Conservation (phyloP, 2,888 invertebrate genomes). For the Pogonocherus hispidulus region DNA sequence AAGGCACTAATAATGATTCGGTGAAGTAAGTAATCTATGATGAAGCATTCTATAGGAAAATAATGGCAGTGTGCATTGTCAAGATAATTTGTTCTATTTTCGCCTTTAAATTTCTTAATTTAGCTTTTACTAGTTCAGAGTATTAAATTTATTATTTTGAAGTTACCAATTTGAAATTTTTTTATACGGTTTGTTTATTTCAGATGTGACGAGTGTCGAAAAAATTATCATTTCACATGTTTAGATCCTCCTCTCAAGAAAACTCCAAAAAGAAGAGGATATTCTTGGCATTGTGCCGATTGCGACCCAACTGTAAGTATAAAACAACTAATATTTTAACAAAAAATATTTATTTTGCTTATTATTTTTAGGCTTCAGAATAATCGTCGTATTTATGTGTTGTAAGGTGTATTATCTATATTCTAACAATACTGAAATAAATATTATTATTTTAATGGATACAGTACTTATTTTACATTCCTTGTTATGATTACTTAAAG, state of each 20-base stretch:
- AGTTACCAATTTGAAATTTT: too few species aligned
- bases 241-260: slow-evolving; percentile 94
- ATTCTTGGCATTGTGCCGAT: slow-evolving; percentile 96
- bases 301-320: slow-evolving; percentile 85
- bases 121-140: too few species aligned
- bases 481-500: too few species aligned
- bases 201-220: slow-evolving; percentile 93
- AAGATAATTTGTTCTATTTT: too few species aligned
- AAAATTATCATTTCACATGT: slow-evolving; percentile 93
- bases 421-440: slow-evolving; percentile 31
- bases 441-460: slow-evolving; percentile 29
- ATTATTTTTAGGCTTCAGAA: slow-evolving; percentile 57
- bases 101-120: too few species aligned
- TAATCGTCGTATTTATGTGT: slow-evolving; percentile 42
- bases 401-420: slow-evolving; percentile 2
- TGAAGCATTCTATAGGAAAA: too few species aligned
- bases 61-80: too few species aligned
- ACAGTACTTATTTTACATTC: not conserved
- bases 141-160: too few species aligned
- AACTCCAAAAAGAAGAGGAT: slow-evolving; percentile 93
- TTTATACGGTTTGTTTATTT: slow-evolving; percentile 29
- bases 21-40: slow-evolving; percentile 77
- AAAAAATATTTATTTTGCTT: slow-evolving; percentile 11
- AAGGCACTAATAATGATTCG: slow-evolving; percentile 76
- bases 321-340: not conserved